A percentile compares a stretch with the other conserved stretches of the same genome.
phyloP scores from a whole-genome alignment of 2,888 invertebrate genomes.

The Saturnia pavonia region DNA sequence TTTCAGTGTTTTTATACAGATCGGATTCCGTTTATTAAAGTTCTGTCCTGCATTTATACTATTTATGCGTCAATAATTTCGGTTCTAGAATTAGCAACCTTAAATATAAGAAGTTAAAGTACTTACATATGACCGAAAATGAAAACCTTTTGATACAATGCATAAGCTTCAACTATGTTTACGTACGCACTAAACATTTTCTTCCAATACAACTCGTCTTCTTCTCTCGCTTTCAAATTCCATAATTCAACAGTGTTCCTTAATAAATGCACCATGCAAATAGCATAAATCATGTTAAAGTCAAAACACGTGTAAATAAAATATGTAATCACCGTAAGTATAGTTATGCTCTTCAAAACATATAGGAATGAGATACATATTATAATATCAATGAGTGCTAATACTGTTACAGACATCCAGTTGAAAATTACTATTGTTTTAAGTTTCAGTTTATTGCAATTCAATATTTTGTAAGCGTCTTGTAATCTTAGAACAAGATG shows the following conservation, averaged over 20 bases:
- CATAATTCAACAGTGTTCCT: neutral
- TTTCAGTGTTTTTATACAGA: too few species aligned
- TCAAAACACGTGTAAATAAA: conserved; percentile 4
- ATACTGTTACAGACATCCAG: conserved; percentile 14
- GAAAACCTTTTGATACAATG: neutral
- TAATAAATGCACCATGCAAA: conserved; percentile 20
- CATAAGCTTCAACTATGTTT: conserved; percentile 1
- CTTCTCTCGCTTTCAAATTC: neutral
- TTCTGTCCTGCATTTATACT: too few species aligned
- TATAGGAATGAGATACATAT: neutral
- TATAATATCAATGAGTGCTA: neutral
- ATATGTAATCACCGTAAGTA: conserved; percentile 13
- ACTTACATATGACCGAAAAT: neutral
- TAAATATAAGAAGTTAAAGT: neutral
- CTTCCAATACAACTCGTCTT: neutral
- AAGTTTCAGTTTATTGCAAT: neutral
- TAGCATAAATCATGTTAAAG: conserved; percentile 19
- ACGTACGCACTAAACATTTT: neutral
- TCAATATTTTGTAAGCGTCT: conserved; percentile 20
- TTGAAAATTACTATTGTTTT: neutral
- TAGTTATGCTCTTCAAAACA: neutral
- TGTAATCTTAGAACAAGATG: conserved; percentile 23
- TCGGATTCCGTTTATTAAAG: too few species aligned
- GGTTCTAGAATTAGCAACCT: neutral
- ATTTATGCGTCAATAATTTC: too few species aligned